These are phyloP conservation scores for Drosophila austrosaltans DNA, from an alignment of 2,888 invertebrate genomes.

Conservation along the genomic window DNA sequence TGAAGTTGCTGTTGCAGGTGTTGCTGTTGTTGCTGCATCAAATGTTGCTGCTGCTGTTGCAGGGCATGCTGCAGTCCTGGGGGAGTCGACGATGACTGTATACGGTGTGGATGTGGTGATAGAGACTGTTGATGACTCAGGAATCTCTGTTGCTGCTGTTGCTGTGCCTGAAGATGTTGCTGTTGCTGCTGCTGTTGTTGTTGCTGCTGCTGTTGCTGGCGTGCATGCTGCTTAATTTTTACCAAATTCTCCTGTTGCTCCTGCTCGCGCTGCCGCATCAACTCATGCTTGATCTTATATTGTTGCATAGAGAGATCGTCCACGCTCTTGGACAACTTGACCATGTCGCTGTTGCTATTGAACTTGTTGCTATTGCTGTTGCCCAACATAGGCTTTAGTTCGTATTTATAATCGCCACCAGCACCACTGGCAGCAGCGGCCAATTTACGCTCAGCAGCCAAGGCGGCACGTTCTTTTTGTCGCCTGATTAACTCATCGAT, in stretches of 20 bases:
- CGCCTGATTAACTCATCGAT: constrained; percentile 82
- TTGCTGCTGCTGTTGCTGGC: constrained; percentile 77
- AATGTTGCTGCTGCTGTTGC: constrained; percentile 76
- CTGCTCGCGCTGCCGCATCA: constrained; percentile 79
- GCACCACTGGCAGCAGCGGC: constrained; percentile 65
- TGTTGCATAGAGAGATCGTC: constrained; percentile 81
- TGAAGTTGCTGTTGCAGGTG: constrained; percentile 68
- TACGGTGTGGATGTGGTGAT: constrained; percentile 73
- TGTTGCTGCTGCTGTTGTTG: constrained; percentile 71
- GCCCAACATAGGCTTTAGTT: constrained; percentile 79
- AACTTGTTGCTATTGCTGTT: constrained; percentile 75
- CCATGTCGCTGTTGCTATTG: constrained; percentile 73
- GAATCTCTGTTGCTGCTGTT: constrained; percentile 70
- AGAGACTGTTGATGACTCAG: constrained; percentile 67
- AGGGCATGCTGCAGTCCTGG: constrained; percentile 70
- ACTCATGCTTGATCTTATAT: constrained; percentile 78
- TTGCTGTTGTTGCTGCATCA: constrained; percentile 60
- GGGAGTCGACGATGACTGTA: constrained; percentile 65
- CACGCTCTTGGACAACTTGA: constrained; percentile 80
- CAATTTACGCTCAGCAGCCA: constrained; percentile 73
- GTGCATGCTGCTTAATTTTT: constrained; percentile 80
- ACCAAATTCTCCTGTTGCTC: constrained; percentile 81
- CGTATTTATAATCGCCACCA: constrained; percentile 76
- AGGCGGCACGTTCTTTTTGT: constrained; percentile 79
- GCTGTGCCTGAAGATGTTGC: constrained; percentile 68